Base-by-base conservation (phyloP, 2,113 vertebrate genomes). In the Electrona antarctica region DNA sequence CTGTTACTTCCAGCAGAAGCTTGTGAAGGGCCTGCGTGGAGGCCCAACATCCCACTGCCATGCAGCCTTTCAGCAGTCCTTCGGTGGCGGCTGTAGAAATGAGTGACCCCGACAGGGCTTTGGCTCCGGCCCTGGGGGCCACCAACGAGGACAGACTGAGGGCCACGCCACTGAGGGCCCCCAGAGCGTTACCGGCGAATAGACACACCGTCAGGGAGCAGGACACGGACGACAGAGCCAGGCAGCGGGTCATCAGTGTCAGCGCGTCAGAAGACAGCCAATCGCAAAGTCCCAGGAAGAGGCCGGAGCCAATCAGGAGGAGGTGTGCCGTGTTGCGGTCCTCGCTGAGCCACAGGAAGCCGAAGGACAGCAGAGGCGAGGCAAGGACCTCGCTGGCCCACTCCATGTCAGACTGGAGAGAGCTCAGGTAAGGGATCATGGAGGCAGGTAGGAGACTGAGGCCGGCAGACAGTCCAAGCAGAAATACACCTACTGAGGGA, bases 321-420 rank as follows among this genome's bases (percentile, higher is more conserved):
- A 89, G 60, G 4, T 83, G 61, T 2, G 93, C 92, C 0, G 92
- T 94, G 83, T 80, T 84, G 73, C 21, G 82, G 73, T 94, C 93
- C 28, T 92, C 81, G 14, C 93, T 93, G 56, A 94, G 85, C 91
- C 93, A 94, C 51, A 94, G 83, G 67, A 92, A 91, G 51, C 90
- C 91, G 13, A 92, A 94, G 21, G 92, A 84, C 10, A 90, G 78
- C 61, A 94, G 76, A 0, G 76, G 82, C 0, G 93, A 88, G 48
- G 88, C 86, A 54, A 94, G 75, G 15, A 90, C 76, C 63, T 90
- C 85, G 0, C 73, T 65, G 0, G 84, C 88, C 92, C 90, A 93
- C 71, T 89, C 82, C 47, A 83, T 71, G 21, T 93, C 89, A 5
- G 63, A 82, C 81, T 82, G 90, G 14, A 91, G 8, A 10, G 74